phyloP scores from a whole-genome alignment of 2,113 vertebrate genomes.

The Dasyornis broadbenti region DNA sequence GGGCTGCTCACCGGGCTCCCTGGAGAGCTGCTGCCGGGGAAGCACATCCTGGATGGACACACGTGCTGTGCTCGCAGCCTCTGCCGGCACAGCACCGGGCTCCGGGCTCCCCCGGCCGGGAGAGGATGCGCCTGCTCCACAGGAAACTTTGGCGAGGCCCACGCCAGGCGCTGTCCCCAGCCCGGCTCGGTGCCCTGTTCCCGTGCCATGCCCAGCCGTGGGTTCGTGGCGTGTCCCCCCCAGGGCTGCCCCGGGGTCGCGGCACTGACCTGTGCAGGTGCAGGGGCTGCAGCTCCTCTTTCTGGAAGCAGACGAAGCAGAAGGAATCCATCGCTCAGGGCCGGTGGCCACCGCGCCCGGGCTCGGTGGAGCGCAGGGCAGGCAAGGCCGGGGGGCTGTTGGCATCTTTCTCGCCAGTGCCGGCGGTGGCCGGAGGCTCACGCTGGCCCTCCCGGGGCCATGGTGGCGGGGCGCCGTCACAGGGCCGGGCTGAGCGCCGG shows the following conservation, averaged over 20 bases:
- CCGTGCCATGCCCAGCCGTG: fast-evolving
- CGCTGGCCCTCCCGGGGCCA: neutral
- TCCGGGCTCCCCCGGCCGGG: fast-evolving
- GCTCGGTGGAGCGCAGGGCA: neutral
- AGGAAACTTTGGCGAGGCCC: neutral
- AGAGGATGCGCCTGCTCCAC: neutral
- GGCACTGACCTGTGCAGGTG: constrained; percentile 71
- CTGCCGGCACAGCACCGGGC: neutral
- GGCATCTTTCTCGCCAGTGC: neutral
- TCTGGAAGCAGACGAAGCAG: constrained; percentile 75
- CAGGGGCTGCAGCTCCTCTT: constrained; percentile 71
- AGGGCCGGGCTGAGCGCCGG: fast-evolving
- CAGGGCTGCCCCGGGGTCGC: neutral
- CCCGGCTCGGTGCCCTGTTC: fast-evolving
- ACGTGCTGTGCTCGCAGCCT: neutral
- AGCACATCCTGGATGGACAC: neutral
- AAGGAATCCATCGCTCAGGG: constrained; percentile 62
- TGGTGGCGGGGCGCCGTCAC: neutral
- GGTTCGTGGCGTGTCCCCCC: fast-evolving
- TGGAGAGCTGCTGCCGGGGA: neutral
- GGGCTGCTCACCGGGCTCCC: neutral
- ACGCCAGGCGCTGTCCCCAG: neutral
- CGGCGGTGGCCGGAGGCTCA: neutral
- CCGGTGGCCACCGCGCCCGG: neutral
- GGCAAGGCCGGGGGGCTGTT: neutral